These are phyloP conservation scores for Acropternis orthonyx DNA, from an alignment of 2,797 vertebrate species.

Conservation along the genomic window DNA sequence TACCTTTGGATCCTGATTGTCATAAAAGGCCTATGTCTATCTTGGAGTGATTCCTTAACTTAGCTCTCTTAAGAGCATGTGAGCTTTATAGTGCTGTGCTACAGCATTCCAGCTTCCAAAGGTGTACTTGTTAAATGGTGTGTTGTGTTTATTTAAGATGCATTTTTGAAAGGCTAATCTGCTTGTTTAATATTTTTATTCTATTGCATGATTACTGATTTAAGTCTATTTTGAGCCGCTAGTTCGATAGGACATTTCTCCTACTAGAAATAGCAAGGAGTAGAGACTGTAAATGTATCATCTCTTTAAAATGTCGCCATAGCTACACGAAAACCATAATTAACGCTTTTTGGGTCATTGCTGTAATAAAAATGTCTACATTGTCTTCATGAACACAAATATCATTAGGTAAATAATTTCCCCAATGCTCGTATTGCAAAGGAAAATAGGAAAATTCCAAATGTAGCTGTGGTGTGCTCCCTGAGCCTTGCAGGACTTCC, in stretches of 20 bases:
- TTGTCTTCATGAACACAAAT: background rate
- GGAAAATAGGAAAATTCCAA: background rate
- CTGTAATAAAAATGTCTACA: background rate
- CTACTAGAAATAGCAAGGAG: background rate
- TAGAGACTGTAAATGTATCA: background rate
- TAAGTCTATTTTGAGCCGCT: background rate
- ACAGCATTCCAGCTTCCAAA: background rate
- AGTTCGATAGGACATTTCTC: background rate
- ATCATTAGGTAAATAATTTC: background rate
- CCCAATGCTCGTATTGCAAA: background rate
- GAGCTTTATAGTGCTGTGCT: background rate
- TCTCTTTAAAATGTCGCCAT: background rate
- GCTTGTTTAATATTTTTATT: background rate
- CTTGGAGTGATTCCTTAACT: background rate
- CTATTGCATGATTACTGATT: background rate
- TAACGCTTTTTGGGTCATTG: background rate
- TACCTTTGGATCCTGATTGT: background rate
- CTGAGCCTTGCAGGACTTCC: background rate
- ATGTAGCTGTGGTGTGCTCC: background rate
- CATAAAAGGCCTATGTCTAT: background rate
- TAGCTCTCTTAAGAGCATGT: fast-evolving
- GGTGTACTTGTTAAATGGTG: background rate
- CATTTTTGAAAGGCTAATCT: background rate
- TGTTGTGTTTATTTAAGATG: background rate
- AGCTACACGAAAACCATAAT: background rate